These are phyloP conservation scores for Cercopithecus hamlyni DNA, from an alignment of 2,797 vertebrate genomes.

Conservation along the genomic window DNA sequence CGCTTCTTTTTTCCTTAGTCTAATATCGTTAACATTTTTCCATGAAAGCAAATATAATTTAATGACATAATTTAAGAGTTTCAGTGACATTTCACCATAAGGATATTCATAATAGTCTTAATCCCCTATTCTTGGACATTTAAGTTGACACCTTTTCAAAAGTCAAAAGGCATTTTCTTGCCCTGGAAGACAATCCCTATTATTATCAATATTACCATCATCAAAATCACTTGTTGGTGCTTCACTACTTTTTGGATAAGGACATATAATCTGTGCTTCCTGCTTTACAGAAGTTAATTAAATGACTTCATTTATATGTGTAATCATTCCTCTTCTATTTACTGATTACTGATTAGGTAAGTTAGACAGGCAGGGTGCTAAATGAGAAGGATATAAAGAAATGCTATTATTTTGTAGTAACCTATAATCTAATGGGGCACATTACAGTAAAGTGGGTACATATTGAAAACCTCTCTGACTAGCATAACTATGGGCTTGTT, in stretches of 20 bases:
- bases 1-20: not conserved
- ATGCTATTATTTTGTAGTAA: not conserved
- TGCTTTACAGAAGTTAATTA: not conserved
- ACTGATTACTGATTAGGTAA: not conserved
- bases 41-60: not conserved
- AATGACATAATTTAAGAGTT: not conserved
- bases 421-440: not conserved
- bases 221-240: constrained; percentile 14
- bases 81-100: not conserved
- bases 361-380: not conserved
- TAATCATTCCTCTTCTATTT: not conserved
- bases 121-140: not conserved
- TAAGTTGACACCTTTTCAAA: not conserved
- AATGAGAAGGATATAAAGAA: not conserved
- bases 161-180: not conserved
- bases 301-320: not conserved
- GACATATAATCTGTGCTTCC: not conserved
- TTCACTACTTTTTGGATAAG: not conserved
- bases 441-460: not conserved
- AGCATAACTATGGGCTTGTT: not conserved
- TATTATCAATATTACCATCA: not conserved
- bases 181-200: not conserved
- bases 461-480: not conserved
- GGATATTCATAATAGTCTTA: not conserved
- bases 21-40: not conserved